Base-by-base conservation (phyloP, 2,113 vertebrate genomes). In the Cepphus grylle region DNA sequence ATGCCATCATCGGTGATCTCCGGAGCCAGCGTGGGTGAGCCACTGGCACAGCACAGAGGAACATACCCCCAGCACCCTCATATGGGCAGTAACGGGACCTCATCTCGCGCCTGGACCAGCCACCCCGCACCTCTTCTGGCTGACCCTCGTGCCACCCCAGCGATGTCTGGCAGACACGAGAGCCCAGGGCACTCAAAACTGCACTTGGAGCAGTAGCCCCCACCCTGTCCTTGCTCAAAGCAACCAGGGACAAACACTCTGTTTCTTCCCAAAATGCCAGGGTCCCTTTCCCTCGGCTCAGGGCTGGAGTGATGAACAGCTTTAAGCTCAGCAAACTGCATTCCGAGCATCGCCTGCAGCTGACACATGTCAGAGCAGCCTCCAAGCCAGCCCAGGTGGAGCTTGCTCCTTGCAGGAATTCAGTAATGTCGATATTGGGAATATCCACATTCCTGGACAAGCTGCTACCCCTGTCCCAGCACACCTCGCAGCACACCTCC, bases 151-250 rank as follows among this genome's bases (percentile, higher is more conserved):
- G 58, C 66, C 50, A 25, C 42, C 27, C 12, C 25, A 30, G 4
- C 0, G 0, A 7, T 0, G 0, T 11, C 43, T 11, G 13, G 26
- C 50, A 71, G 22, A 58, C 27, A 6, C 1, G 0, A 26, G 53
- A 76, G 15, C 40, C 76, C 3, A 0, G 45, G 10, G 11, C 8
- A 5, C 52, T 36, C 42, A 2, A 8, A 52, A n/a, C 16, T 65
- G 38, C 6, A 3, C 20, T 47, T 52, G 61, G 38, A 59, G 23
- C 38, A n/a, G 53, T 43, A 52, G 15, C 38, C 63, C 36, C 32
- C 22, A 38, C 55, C 36, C 49, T 12, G 32, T 12, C 1, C 16
- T 50, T 29, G 27, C 50, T 43, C 38, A 30, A 15, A 58, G 17
- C 43, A 20, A 15, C 20, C 42, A 18, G 2, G 2, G 8, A 25